Evolutionary conservation across 2,113 vertebrate species (phyloP), one percentile per base, ranked within the genome.

Genomic region (Cisticola juncidis): DNA sequence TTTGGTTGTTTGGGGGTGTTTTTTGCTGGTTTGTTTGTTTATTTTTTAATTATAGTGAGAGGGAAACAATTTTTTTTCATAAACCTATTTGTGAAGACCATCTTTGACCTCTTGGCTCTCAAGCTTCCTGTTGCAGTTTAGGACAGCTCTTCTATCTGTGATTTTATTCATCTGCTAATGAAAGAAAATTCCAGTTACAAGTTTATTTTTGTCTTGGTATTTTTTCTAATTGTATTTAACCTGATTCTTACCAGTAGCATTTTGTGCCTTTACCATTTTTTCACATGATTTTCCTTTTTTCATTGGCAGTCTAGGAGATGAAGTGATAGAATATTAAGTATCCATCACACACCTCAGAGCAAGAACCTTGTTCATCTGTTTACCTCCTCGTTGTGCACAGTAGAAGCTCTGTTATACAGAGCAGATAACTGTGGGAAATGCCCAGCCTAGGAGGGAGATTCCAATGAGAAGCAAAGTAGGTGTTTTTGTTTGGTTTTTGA

Each of bases 401-500:
- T 10, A 45, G 54, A 35, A 90, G 31, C 24, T 82, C 36, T 60
- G 6, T 54, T 66, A 62, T 3, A 54, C 6, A 28, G 14, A 78
- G 69, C 38, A 88, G 60, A 44, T n/a, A 53, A 35, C 62, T 26
- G 24, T 23, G 33, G 60, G 36, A 65, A 65, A 86, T 31, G 38
- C 79, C 83, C 45, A 80, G 48, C 36, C 42, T 54, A 16, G 40
- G 31, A 80, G 11, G 45, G 70, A 65, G 29, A 90, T 66, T 94
- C 84, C 50, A 51, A 54, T 31, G 62, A 87, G 79, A 94, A 73
- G 51, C 36, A 74, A 94, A 86, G 61, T 44, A 71, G 61, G 38
- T 77, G 40, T 10, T 94, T 91, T 76, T 91, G 22, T 96, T 97
- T 88, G 58, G 62, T 24, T 54, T 92, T 91, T 86, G 71, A 33